Percentiles rank a stretch among this genome's conserved stretches.
Evolutionary conservation across 2,797 vertebrate species (phyloP).

Genomic region (Ctenosaura bakeri): DNA sequence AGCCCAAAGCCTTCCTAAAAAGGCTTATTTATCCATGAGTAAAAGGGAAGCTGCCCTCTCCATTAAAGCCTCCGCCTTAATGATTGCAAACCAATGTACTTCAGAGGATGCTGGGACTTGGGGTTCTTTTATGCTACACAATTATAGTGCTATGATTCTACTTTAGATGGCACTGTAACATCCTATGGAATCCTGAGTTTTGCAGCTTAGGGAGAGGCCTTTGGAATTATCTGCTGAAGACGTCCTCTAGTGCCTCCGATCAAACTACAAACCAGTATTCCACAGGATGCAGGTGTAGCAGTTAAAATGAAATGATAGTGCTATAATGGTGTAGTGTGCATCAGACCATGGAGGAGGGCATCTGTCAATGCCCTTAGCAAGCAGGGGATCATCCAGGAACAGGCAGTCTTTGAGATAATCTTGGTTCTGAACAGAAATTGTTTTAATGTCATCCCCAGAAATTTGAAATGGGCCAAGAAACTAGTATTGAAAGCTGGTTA

Average conservation of each 20-base stretch:
- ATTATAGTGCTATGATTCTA: too few species aligned
- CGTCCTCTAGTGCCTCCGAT: too few species aligned
- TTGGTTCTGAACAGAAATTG: not conserved
- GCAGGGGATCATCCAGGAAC: not conserved
- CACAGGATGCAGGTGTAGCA: too few species aligned
- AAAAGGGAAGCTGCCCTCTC: not conserved
- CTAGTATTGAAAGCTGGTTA: not conserved
- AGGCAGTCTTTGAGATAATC: not conserved
- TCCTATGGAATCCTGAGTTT: too few species aligned
- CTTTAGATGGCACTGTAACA: too few species aligned
- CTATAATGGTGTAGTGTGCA: too few species aligned
- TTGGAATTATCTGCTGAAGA: too few species aligned
- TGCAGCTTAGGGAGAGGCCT: too few species aligned
- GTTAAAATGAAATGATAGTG: too few species aligned
- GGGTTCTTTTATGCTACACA: too few species aligned
- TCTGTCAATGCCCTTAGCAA: not conserved
- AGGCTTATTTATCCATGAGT: not conserved
- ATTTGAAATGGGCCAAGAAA: not conserved
- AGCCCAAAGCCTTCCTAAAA: not conserved
- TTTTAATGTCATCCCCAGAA: not conserved
- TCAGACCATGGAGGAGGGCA: not conserved
- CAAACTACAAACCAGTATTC: too few species aligned
- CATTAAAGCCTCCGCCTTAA: not conserved
- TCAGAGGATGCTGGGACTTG: not conserved
- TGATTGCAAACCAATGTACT: not conserved